Conservation (phyloP, 2,113 vertebrate species). For the Tauraco erythrolophus region DNA sequence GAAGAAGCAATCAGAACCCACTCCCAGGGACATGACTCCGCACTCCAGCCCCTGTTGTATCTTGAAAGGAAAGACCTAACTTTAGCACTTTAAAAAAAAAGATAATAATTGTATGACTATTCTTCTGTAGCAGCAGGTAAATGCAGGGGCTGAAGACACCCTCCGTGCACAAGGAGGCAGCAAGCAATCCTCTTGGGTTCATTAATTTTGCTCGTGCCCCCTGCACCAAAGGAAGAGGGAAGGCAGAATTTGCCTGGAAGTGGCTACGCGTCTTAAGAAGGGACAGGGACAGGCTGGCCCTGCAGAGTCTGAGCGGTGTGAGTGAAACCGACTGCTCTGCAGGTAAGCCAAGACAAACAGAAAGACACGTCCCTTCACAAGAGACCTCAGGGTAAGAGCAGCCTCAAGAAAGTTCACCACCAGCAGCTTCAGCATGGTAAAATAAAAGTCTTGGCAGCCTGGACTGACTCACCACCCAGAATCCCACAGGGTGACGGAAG, state of each 20-base stretch:
- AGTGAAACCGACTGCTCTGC: rapidly evolving
- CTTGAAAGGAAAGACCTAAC: constrained; percentile 40
- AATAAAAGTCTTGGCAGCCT: neutral
- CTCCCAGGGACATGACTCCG: constrained; percentile 48
- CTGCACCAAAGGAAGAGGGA: neutral
- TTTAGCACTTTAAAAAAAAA: neutral
- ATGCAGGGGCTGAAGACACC: neutral
- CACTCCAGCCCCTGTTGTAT: constrained; percentile 40
- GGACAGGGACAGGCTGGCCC: neutral
- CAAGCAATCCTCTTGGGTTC: neutral
- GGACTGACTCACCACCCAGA: neutral
- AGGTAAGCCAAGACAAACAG: neutral
- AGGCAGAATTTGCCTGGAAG: constrained; percentile 23
- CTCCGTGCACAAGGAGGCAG: neutral
- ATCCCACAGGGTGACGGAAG: neutral
- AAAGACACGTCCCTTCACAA: neutral
- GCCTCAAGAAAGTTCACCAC: neutral
- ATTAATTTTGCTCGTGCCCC: neutral
- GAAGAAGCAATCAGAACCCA: constrained; percentile 75
- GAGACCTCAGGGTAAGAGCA: neutral
- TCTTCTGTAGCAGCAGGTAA: neutral
- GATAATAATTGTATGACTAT: neutral
- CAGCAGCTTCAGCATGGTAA: neutral
- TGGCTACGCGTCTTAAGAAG: neutral
- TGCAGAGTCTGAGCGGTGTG: neutral